These are phyloP conservation scores for Podarcis cretensis DNA, from an alignment of 2,113 vertebrate genomes.

Conservation along the genomic window DNA sequence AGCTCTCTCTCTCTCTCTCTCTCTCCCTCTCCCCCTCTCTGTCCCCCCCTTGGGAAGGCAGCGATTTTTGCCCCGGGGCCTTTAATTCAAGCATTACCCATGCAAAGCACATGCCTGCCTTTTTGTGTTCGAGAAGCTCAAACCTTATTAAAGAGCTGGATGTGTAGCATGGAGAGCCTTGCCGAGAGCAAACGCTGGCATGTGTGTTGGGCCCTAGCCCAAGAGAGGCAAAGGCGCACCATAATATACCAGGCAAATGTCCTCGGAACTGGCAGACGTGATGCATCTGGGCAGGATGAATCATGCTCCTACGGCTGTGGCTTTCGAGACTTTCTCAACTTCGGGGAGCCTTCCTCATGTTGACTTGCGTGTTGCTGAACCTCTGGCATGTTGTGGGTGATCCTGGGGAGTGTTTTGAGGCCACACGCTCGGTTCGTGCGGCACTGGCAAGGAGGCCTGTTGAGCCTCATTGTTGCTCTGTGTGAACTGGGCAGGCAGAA, in stretches of 20 bases:
- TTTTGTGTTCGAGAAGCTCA: fast-evolving
- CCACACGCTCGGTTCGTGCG: neutral
- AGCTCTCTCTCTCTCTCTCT: neutral
- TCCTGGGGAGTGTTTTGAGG: neutral
- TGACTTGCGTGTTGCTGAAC: neutral
- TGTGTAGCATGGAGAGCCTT: neutral
- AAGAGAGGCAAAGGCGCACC: neutral
- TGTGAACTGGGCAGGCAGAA: neutral
- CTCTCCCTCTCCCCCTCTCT: neutral
- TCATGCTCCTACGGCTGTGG: neutral
- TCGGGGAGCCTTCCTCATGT: neutral
- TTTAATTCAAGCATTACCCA: neutral
- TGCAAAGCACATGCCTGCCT: neutral
- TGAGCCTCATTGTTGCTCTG: neutral
- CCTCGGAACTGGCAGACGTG: neutral
- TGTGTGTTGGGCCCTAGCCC: neutral
- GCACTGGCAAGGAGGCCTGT: neutral
- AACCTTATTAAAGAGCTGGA: neutral
- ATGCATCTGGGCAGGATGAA: neutral
- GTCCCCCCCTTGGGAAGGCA: neutral
- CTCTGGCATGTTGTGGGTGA: neutral
- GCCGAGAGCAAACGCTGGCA: neutral
- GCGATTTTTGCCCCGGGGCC: slow-evolving; percentile 8
- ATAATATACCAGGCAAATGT: neutral
- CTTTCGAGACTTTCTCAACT: neutral